Percentiles rank a stretch among this genome's conserved stretches.
Conservation (phyloP, 2,888 invertebrate species). For the Frankliniella intonsa region DNA sequence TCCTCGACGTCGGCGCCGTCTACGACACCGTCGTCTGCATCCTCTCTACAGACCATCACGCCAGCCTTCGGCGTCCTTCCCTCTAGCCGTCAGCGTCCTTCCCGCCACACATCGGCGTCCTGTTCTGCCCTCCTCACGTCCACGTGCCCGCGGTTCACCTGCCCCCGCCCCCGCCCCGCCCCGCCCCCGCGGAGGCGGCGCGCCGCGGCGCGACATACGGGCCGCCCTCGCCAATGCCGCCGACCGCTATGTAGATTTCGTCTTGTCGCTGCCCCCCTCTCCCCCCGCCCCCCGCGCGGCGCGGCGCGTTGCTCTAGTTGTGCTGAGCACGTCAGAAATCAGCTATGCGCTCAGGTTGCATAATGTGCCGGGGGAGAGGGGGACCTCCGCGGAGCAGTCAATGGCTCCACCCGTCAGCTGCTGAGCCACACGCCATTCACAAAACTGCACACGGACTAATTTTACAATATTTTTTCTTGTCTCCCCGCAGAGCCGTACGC, state of each 20-base stretch:
- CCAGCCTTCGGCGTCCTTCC: too few species aligned
- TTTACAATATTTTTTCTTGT: too few species aligned
- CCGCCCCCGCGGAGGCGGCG: not conserved
- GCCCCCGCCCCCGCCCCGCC: not conserved
- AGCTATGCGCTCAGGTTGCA: not conserved
- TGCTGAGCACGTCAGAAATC: not conserved
- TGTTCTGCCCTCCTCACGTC: not conserved
- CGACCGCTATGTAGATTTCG: not conserved
- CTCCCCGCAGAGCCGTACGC: conserved; percentile 41
- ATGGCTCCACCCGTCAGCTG: too few species aligned
- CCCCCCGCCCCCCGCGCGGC: not conserved
- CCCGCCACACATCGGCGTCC: too few species aligned
- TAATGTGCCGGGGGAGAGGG: not conserved
- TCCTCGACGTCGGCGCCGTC: too few species aligned
- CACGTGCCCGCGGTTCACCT: not conserved
- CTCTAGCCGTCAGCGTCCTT: too few species aligned
- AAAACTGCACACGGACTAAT: too few species aligned
- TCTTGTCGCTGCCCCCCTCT: not conserved
- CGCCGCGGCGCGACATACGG: not conserved
- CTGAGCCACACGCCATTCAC: too few species aligned
- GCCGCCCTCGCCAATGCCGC: not conserved
- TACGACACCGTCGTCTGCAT: too few species aligned
- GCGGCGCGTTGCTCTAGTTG: not conserved
- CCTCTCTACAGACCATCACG: too few species aligned
- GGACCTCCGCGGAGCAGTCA: too few species aligned